Evolutionary conservation across 2,113 vertebrate genomes (phyloP), one percentile per base, ranked within the genome.

Genomic region (Etheostoma spectabile): DNA sequence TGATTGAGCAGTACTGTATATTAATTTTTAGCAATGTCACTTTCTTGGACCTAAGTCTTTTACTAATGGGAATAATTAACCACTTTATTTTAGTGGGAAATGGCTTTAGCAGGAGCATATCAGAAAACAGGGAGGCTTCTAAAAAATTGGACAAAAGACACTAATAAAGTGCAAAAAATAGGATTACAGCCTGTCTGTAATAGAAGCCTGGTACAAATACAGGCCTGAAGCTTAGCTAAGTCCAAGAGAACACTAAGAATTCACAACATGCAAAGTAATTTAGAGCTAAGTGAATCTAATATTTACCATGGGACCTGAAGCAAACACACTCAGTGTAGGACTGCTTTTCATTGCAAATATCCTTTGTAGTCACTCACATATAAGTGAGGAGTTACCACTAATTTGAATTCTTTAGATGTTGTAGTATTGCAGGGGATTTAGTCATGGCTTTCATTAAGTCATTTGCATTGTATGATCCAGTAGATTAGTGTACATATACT

Each of bases 401-500:
- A 66, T 73, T 63, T 16, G 0, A 15, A 38, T 35, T 46, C 22
- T 52, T 63, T 11, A 46, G 60, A 35, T 74, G 79, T 19, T 24
- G 33, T 18, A 55, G 22, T 8, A 42, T 72, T 75, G 22, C 30
- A 35, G 14, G 8, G 3, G 15, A 49, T 56, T 65, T 21, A 61
- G 14, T 65, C 1, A 38, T 53, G 5, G 21, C 55, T 79, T 78
- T 72, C n/a, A 33, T 62, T 27, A 30, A 56, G 24, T 27, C 8
- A 19, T 55, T 55, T 67, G 38, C 62, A 59, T 74, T 70, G 65
- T 24, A 22, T 60, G 19, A 83, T 52, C 11, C 42, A 27, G 14
- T n/a, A 22, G 27, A 69, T 56, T 30, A 11, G 21, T 22, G 1
- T 42, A 14, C 42, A 33, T 63, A 59, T 60, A 42, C 38, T 51